These are phyloP conservation scores for Ectobius pallidus DNA, from an alignment of 2,888 invertebrate species.

Conservation along the genomic window DNA sequence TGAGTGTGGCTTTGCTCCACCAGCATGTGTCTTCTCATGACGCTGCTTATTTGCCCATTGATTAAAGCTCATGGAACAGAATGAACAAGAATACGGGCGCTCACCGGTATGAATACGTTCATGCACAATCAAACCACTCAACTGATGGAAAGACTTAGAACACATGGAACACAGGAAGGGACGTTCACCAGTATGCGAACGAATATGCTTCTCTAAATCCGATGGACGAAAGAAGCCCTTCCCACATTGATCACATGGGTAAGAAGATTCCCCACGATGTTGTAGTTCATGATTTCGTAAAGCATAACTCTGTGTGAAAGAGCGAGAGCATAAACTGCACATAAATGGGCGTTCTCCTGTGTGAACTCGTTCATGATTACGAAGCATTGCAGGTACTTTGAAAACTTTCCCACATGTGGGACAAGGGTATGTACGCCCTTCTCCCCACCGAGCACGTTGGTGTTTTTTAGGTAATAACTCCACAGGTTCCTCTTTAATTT, in stretches of 20 bases:
- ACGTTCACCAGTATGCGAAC: slow-evolving; percentile 8
- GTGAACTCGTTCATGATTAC: slow-evolving; percentile 8
- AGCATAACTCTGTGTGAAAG: slow-evolving; percentile 17
- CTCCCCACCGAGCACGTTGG: slow-evolving; percentile 11
- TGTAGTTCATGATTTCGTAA: slow-evolving; percentile 18
- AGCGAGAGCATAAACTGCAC: slow-evolving; percentile 12
- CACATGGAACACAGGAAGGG: slow-evolving; percentile 20
- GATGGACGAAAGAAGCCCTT: slow-evolving; percentile 47
- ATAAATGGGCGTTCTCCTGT: slow-evolving; percentile 22
- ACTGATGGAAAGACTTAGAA: slow-evolving; percentile 25
- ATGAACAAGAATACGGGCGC: slow-evolving; percentile 22
- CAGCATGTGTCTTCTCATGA: slow-evolving; percentile 47
- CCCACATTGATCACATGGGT: slow-evolving; percentile 44
- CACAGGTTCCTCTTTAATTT: not conserved
- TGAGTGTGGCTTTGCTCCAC: slow-evolving; percentile 38
- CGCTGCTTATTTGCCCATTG: slow-evolving; percentile 46
- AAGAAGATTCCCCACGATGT: slow-evolving; percentile 15
- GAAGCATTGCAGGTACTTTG: slow-evolving; percentile 4
- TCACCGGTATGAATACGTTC: slow-evolving; percentile 24
- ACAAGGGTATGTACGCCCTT: slow-evolving; percentile 6
- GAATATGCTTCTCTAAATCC: slow-evolving; percentile 46
- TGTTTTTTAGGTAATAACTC: not conserved
- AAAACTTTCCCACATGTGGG: slow-evolving; percentile 24
- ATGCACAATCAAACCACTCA: slow-evolving; percentile 27
- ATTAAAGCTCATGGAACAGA: slow-evolving; percentile 20